These are phyloP conservation scores for Silvanus unidentatus DNA, from an alignment of 2,888 invertebrate species.

Conservation along the genomic window DNA sequence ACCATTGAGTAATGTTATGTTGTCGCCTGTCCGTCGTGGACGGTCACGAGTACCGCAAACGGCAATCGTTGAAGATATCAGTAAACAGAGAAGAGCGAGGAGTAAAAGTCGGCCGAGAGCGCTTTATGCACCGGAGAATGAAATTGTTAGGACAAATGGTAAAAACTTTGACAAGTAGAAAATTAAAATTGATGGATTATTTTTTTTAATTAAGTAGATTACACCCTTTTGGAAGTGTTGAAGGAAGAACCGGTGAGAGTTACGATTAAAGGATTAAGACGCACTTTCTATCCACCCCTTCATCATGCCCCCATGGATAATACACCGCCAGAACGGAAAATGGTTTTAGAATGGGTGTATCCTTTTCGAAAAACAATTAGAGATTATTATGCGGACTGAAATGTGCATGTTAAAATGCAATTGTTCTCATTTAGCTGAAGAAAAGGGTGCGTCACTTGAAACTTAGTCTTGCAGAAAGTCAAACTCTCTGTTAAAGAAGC, in stretches of 20 bases:
- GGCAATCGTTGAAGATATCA: constrained; percentile 51
- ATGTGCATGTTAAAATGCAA: constrained; percentile 17
- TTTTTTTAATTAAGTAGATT: constrained; percentile 51
- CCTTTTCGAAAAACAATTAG: constrained; percentile 52
- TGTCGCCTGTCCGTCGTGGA: constrained; percentile 63
- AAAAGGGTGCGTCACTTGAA: not conserved
- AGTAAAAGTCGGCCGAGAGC: constrained; percentile 84
- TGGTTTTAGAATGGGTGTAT: constrained; percentile 92
- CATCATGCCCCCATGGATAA: constrained; percentile 81
- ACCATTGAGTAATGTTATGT: constrained; percentile 42
- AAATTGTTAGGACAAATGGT: constrained; percentile 72
- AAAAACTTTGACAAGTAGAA: constrained; percentile 33
- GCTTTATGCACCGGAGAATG: constrained; percentile 75
- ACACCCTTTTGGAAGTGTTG: constrained; percentile 75
- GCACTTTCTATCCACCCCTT: constrained; percentile 82
- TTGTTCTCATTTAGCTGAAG: constrained; percentile 5
- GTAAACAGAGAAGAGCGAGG: constrained; percentile 60
- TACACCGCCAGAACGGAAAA: constrained; percentile 79
- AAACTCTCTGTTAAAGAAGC: too few species aligned
- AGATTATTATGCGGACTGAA: not conserved
- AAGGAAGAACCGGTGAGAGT: constrained; percentile 82
- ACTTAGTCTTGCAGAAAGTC: too few species aligned
- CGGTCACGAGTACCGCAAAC: constrained; percentile 56
- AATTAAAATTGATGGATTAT: not conserved
- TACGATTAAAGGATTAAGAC: constrained; percentile 72